Conservation (phyloP, 1,140 invertebrate genomes). For the Rhyzopertha dominica region DNA sequence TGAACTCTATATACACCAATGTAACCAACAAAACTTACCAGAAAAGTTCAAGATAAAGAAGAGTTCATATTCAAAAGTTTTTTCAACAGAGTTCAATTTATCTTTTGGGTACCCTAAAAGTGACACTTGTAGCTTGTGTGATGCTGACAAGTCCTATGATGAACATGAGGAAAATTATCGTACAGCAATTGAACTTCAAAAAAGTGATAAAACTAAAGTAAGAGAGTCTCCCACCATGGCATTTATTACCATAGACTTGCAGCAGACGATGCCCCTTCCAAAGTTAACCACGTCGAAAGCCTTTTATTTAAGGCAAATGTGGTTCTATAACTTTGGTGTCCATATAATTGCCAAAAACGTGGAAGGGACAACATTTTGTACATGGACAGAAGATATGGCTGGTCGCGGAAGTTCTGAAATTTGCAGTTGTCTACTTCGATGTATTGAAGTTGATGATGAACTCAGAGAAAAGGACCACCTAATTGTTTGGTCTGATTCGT, state of each 20-base stretch:
- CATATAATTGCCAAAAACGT: constrained; percentile 10
- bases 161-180: constrained; percentile 22
- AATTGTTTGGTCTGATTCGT: constrained; percentile 26
- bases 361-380: constrained; percentile 13
- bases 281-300: constrained; percentile 29
- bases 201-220: constrained; percentile 11
- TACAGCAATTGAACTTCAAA: constrained; percentile 16
- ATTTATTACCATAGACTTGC: constrained; percentile 30
- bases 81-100: constrained; percentile 28
- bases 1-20: constrained; percentile 16
- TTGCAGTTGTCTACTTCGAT: constrained; percentile 9
- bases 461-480: constrained; percentile 2
- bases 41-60: constrained; percentile 14
- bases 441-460: neutral
- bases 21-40: constrained; percentile 14
- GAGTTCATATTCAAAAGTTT: constrained; percentile 19
- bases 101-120: constrained; percentile 29
- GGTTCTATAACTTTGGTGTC: constrained; percentile 25
- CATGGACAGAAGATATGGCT: constrained; percentile 22
- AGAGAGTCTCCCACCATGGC: constrained; percentile 1
- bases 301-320: constrained; percentile 31
- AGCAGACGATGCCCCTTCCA: constrained; percentile 26
- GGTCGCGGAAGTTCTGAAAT: constrained; percentile 19
- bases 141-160: constrained; percentile 17
- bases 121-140: constrained; percentile 30